Conservation (phyloP, 2,888 invertebrate species). For the Camponotus fellah region DNA sequence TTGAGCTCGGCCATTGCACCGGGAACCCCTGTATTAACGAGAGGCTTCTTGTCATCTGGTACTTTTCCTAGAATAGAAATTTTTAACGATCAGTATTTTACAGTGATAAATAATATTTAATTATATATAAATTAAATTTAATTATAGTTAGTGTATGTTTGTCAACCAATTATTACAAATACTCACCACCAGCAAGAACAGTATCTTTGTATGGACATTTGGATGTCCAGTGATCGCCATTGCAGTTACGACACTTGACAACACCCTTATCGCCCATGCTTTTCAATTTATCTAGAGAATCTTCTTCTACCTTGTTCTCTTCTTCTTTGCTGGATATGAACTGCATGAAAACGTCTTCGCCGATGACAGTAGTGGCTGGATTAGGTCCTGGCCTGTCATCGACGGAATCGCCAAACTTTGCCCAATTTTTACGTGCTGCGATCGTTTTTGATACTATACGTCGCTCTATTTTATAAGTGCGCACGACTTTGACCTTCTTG, state of each 20-base stretch:
- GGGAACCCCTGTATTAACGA: slow-evolving; percentile 76
- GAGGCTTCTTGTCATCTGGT: slow-evolving; percentile 85
- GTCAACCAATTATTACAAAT: neutral
- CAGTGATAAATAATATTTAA: neutral
- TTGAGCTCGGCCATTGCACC: slow-evolving; percentile 81
- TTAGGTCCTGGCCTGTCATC: slow-evolving; percentile 98
- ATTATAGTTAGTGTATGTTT: neutral
- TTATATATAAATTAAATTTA: neutral
- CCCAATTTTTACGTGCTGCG: slow-evolving; percentile 97
- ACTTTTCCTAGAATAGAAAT: slow-evolving; percentile 77
- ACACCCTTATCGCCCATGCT: slow-evolving; percentile 89
- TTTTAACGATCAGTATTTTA: neutral
- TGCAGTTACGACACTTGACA: slow-evolving; percentile 96
- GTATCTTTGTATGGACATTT: slow-evolving; percentile 99
- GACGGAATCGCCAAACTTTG: slow-evolving; percentile 97
- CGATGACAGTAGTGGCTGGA: slow-evolving; percentile 98
- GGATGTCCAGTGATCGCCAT: slow-evolving; percentile 99
- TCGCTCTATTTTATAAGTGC: slow-evolving; percentile 97
- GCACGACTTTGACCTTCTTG: slow-evolving; percentile 95
- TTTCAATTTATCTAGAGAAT: slow-evolving; percentile 94
- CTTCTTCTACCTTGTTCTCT: slow-evolving; percentile 94
- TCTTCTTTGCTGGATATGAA: slow-evolving; percentile 96
- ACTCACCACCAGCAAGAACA: slow-evolving; percentile 89
- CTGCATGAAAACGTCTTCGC: slow-evolving; percentile 98
- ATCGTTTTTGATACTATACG: slow-evolving; percentile 96